Percentiles rank a stretch among this genome's conserved stretches.
These are phyloP conservation scores for Leucopsar rothschildi DNA, from an alignment of 2,113 vertebrate species.

Conservation along the genomic window DNA sequence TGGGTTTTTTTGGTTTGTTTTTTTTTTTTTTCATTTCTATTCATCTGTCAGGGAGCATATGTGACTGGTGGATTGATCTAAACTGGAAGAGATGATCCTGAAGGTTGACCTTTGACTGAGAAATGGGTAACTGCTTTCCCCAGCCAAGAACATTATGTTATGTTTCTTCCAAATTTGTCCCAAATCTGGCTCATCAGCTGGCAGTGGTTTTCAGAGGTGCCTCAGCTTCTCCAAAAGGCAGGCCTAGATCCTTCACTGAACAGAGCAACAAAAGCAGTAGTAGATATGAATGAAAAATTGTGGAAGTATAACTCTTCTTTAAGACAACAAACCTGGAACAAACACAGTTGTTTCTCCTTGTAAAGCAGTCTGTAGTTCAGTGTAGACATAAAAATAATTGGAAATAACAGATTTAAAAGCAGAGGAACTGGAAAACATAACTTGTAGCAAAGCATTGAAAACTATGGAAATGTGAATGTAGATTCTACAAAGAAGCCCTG, in stretches of 20 bases:
- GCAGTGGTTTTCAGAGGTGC: background rate
- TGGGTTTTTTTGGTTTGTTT: background rate
- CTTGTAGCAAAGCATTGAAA: background rate
- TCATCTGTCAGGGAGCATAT: background rate
- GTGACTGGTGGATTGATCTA: background rate
- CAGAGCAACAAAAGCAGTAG: background rate
- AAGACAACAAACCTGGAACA: background rate
- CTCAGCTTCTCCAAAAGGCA: background rate
- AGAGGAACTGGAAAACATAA: background rate
- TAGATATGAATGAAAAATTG: background rate
- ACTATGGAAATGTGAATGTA: background rate
- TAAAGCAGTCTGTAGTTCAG: background rate
- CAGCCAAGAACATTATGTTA: background rate
- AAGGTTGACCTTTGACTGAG: background rate
- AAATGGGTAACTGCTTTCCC: background rate
- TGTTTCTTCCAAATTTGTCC: background rate
- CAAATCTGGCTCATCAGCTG: background rate
- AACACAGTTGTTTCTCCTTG: background rate
- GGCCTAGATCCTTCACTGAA: background rate
- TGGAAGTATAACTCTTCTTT: background rate
- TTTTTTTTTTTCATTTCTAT: background rate
- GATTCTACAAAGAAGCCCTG: background rate
- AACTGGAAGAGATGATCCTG: background rate
- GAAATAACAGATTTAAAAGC: background rate
- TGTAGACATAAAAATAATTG: background rate